Conservation (phyloP, 2,797 vertebrate species). For the Nyctalus aviator region DNA sequence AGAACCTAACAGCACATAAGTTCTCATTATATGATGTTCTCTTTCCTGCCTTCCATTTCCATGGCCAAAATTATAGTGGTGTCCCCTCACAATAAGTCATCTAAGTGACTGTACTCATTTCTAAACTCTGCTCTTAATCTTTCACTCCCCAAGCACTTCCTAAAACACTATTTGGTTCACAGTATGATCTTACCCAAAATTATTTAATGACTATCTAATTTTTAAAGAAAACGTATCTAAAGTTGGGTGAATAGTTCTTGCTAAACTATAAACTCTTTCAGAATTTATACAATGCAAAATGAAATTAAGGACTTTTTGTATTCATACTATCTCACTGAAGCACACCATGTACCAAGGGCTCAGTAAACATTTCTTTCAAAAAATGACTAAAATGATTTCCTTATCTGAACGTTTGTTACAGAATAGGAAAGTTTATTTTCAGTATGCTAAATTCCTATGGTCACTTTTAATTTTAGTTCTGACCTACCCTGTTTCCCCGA, state of each 20-base stretch:
- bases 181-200: neutral
- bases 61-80: neutral
- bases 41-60: neutral
- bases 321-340: neutral
- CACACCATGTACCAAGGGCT: neutral
- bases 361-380: neutral
- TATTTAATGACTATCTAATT: neutral
- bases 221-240: neutral
- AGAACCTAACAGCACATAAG: neutral
- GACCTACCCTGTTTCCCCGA: neutral
- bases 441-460: neutral
- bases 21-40: neutral
- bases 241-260: neutral
- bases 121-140: constrained; percentile 13
- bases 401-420: constrained; percentile 6
- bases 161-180: constrained; percentile 1
- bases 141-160: neutral
- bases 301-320: neutral
- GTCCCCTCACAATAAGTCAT: neutral
- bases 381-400: constrained; percentile 16
- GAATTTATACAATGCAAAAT: neutral
- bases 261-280: constrained; percentile 14
- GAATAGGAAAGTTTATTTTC: constrained; percentile 41
- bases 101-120: neutral
- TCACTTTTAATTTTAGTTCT: constrained; percentile 2